A percentile compares a stretch with the other conserved stretches of the same genome.
phyloP scores from a whole-genome alignment of 2,888 invertebrate species.

The Romanomermis culicivorax region DNA sequence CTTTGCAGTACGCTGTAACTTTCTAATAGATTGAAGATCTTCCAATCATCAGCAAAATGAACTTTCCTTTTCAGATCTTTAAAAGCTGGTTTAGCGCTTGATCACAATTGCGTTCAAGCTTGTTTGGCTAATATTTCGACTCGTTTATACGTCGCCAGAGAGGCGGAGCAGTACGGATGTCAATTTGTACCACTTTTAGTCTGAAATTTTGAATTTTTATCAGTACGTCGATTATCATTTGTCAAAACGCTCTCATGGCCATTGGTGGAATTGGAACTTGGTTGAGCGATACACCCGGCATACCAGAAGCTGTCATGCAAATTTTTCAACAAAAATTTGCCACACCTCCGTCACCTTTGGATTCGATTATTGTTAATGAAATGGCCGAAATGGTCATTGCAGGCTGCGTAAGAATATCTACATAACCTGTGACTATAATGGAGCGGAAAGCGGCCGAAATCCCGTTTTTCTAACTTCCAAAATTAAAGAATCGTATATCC shows the following conservation, averaged over 20 bases:
- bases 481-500: too few species aligned
- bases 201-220: slow-evolving; percentile 1
- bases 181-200: background rate
- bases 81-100: slow-evolving; percentile 64
- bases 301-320: slow-evolving; percentile 77
- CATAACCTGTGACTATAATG: background rate
- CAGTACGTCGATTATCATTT: slow-evolving; percentile 72
- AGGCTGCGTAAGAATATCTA: slow-evolving; percentile 22
- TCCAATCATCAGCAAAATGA: too few species aligned
- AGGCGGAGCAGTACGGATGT: slow-evolving; percentile 31
- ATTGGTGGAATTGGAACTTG: slow-evolving; percentile 89
- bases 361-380: slow-evolving; percentile 84
- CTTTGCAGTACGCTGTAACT: too few species aligned
- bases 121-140: slow-evolving; percentile 87
- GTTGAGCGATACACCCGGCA: slow-evolving; percentile 71
- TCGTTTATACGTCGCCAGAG: slow-evolving; percentile 61
- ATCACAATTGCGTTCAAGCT: slow-evolving; percentile 79
- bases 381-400: slow-evolving; percentile 93
- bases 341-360: slow-evolving; percentile 69
- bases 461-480: too few species aligned
- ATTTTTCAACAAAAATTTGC: slow-evolving; percentile 88
- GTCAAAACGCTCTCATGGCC: slow-evolving; percentile 88
- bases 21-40: too few species aligned
- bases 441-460: too few species aligned
- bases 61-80: slow-evolving; percentile 46